Conservation (phyloP, 64 coral and sea anemone species). For the Montipora efflorescens region DNA sequence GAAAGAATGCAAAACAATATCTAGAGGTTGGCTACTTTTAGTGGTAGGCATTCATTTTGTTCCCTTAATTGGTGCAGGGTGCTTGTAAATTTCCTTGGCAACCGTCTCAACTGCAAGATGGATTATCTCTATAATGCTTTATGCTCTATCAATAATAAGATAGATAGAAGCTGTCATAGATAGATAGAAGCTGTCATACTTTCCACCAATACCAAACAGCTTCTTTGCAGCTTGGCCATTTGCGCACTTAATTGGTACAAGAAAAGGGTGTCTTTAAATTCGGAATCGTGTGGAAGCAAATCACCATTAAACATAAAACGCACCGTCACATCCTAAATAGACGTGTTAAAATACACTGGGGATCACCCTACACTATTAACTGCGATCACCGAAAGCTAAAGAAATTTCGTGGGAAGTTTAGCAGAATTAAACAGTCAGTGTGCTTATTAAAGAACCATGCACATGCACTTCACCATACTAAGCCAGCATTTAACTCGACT, state of each 20-base stretch:
- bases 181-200: neutral
- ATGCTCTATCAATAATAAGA: conserved; percentile 8
- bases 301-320: too few species aligned
- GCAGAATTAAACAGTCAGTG: too few species aligned
- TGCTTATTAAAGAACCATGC: too few species aligned
- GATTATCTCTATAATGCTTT: neutral
- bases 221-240: neutral
- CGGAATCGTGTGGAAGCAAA: neutral
- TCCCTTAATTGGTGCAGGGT: conserved; percentile 8
- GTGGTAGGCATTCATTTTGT: neutral
- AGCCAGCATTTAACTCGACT: too few species aligned
- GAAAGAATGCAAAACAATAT: neutral
- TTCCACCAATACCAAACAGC: conserved; percentile 1
- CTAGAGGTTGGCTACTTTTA: conserved; percentile 10
- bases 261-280: neutral
- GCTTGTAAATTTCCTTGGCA: neutral
- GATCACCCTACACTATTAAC: too few species aligned
- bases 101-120: neutral
- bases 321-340: too few species aligned
- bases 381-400: too few species aligned
- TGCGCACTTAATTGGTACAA: neutral
- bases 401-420: too few species aligned
- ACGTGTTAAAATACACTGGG: too few species aligned
- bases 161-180: neutral
- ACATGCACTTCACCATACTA: too few species aligned